Evolutionary conservation across 64 coral and sea anemone species (phyloP).

Genomic region (Montipora foliosa): DNA sequence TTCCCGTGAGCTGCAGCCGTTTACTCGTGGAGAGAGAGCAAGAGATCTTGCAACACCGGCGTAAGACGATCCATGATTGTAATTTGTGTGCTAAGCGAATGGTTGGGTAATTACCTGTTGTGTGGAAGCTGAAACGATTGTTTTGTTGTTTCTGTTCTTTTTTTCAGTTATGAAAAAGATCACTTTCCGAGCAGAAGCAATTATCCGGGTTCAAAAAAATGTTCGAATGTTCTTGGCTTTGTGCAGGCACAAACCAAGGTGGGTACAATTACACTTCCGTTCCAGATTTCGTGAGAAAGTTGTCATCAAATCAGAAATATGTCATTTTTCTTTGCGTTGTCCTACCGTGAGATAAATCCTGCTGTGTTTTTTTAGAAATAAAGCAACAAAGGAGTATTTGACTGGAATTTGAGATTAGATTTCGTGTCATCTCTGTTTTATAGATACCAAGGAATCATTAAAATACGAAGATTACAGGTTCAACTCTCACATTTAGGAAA

Average conservation of each 20-base stretch:
- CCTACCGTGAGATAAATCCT: no score
- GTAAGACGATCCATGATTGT: no score
- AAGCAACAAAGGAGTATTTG: no score
- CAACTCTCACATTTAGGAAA: constrained; percentile 79
- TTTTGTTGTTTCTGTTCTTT: background rate
- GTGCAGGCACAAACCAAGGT: constrained; percentile 88
- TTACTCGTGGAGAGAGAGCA: no score
- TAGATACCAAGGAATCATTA: constrained; percentile 93
- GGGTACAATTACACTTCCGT: background rate
- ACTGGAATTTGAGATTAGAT: background rate
- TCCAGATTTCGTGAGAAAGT: background rate
- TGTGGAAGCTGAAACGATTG: background rate
- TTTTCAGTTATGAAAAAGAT: constrained; percentile 95
- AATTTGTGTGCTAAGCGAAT: no score
- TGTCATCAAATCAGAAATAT: background rate
- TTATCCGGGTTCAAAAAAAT: constrained; percentile 89
- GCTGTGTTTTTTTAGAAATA: no score
- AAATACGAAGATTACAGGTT: constrained; percentile 88
- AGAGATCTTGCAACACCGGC: no score
- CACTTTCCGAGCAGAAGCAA: constrained; percentile 80
- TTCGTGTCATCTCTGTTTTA: background rate
- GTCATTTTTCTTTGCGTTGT: background rate
- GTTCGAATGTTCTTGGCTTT: constrained; percentile 86
- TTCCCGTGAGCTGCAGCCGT: no score
- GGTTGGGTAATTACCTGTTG: no score